Evolutionary conservation across 2,797 vertebrate genomes (phyloP), one percentile per base, ranked within the genome.

Genomic region (Scomberomorus guttatus): DNA sequence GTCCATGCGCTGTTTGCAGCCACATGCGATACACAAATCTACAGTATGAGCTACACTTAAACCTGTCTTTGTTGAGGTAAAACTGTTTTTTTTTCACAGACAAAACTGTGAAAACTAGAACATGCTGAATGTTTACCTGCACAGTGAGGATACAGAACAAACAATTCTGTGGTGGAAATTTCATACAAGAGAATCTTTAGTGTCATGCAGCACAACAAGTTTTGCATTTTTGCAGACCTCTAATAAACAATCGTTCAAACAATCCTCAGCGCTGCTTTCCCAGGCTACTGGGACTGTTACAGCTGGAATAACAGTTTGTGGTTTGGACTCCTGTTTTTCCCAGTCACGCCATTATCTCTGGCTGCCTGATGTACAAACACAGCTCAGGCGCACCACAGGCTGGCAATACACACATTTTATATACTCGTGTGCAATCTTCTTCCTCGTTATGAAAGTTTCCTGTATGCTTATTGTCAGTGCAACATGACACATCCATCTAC

Each of bases 251-350:
- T 81, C 81, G 79, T 63, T 83, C 17, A 69, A 88, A 83, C 80
- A 86, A 84, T 87, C 80, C 80, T 72, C 59, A 34, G 69, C 50
- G 69, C 75, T 75, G 55, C 71, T 93, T 95, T 96, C 95, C 95
- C 95, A 95, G 93, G 92, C 90, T 90, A 79, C 90, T 18, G 75
- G 80, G 82, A 83, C 84, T 42, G 70, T 91, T 90, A 90, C 95
- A 96, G 95, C 95, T 96, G 95, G 87, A 95, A 94, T 92, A 96
- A 96, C 95, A 96, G 86, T 85, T 91, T 81, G 87, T 91, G 88
- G 84, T 93, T 92, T 92, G 86, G 71, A 82, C 88, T 92, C 68
- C 75, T 86, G 83, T 81, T 86, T 90, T 94, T 94, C 90, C 93
- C 89, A 93, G 72, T 89, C 76, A 84, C 80, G 69, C 67, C 81